Base-by-base conservation (phyloP, 2,797 vertebrate genomes). In the Platyrinchus mystaceus region DNA sequence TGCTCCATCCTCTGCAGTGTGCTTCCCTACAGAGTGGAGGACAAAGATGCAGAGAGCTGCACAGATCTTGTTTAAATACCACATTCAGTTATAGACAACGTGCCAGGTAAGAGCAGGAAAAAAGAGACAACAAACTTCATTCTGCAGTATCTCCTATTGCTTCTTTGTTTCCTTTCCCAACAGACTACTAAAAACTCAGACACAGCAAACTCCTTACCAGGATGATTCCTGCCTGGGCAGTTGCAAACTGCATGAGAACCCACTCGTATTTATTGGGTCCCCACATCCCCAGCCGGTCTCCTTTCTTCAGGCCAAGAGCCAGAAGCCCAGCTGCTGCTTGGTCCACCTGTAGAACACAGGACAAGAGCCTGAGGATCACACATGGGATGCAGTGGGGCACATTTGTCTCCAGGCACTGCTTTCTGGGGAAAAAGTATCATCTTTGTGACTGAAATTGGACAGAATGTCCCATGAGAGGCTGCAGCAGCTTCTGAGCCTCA, bases 231-330 rank as follows among this genome's bases (percentile, higher is more conserved):
- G 98, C 98, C 87, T 99, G 98, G 64, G 99, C 98, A 3, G 98
- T 97, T 39, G 99, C 98, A 95, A 98, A 98, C 95, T 99, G 99
- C 92, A 98, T 98, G 46, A 99, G 98, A 89, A 99, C 97, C 99
- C 99, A 99, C 14, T 98, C 98, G 0, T 99, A 99, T 17, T 74
- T 98, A 87, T 99, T 99, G 56, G 99, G 99, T n/a, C 98, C 98
- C 99, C 99, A 99, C 92, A 99, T 97, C 34, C 98, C 99, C 27
- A 99, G 97, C 2, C 98, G 95, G 92, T 99, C 98, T 2, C 98
- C 98, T 70, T 92, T 98, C 84, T 96, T 89, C 92, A 99, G 96
- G 21, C 99, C 99, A 27, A 99, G 93, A 55, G 98, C 98, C 53
- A 99, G 97, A 50, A 99, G 98, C 46, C 99, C 99, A 52, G 98